A percentile compares a stretch with the other conserved stretches of the same genome.
phyloP scores from a whole-genome alignment of 2,888 invertebrate genomes.

The Synergus gifuensis region DNA sequence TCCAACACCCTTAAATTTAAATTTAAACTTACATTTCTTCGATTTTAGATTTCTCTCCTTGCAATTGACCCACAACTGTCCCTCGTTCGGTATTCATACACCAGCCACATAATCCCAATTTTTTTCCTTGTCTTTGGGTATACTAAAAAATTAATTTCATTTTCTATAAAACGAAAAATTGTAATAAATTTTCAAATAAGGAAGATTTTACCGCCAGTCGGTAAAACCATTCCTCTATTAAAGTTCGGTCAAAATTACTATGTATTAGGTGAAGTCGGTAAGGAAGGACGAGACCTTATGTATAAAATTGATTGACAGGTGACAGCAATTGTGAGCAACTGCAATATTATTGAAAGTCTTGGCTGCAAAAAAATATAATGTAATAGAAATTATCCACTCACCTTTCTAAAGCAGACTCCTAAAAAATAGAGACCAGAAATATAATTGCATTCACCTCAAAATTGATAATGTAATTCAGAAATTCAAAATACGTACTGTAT shows the following conservation, averaged over 20 bases:
- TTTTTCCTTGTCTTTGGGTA: constrained; percentile 83
- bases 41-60: constrained; percentile 82
- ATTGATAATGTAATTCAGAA: neutral
- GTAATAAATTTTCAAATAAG: neutral
- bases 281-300: neutral
- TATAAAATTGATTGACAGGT: neutral
- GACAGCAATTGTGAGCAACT: no score
- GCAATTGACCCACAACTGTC: constrained; percentile 84
- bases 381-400: constrained; percentile 55
- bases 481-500: neutral
- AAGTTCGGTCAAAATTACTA: neutral
- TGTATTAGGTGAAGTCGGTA: neutral
- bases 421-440: constrained; percentile 51
- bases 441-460: neutral
- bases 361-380: no score
- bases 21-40: constrained; percentile 81
- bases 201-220: neutral
- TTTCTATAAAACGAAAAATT: neutral
- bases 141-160: constrained; percentile 77
- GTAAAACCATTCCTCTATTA: neutral
- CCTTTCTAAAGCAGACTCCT: constrained; percentile 78
- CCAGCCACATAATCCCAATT: constrained; percentile 84
- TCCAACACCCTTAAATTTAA: no score
- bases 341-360: no score
- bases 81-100: constrained; percentile 85